A percentile compares a stretch with the other conserved stretches of the same genome.
Conservation (phyloP, 2,888 invertebrate genomes). For the Drosophila neoperkinsi region DNA sequence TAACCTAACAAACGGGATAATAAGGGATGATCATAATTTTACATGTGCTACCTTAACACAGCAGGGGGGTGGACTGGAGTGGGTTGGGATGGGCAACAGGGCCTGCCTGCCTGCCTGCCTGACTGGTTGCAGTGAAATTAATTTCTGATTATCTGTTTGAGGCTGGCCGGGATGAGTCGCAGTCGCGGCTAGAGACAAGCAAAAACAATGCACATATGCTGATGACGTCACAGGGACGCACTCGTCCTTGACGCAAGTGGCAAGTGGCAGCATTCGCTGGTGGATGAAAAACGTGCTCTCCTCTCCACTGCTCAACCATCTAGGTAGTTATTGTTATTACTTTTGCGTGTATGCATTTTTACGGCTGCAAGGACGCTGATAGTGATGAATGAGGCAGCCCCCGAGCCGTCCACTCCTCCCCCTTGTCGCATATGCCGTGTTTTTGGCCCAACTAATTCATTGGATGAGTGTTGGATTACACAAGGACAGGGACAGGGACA, state of each 20-base stretch:
- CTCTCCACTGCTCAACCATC: conserved; percentile 14
- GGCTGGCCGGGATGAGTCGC: conserved; percentile 47
- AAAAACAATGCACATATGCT: conserved; percentile 76
- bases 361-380: conserved; percentile 50
- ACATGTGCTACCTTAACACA: conserved; percentile 60
- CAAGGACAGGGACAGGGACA: background rate
- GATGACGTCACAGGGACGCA: conserved; percentile 54
- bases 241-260: conserved; percentile 74
- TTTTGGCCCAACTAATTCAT: conserved; percentile 73
- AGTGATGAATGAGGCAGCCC: conserved; percentile 66
- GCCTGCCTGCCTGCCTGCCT: conserved; percentile 16
- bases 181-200: background rate
- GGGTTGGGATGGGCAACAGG: conserved; percentile 5
- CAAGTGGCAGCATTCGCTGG: conserved; percentile 70
- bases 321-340: conserved; percentile 72
- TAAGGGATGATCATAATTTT: conserved; percentile 82
- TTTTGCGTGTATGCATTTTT: conserved; percentile 66
- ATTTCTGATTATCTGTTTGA: conserved; percentile 85
- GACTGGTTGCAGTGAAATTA: conserved; percentile 82
- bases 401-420: conserved; percentile 1
- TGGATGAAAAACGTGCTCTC: conserved; percentile 56
- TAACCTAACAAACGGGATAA: conserved; percentile 79
- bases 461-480: conserved; percentile 83
- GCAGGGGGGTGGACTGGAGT: conserved; percentile 34
- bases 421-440: conserved; percentile 74